Base-by-base conservation (phyloP, 2,797 vertebrate species). In the Melanotaenia parkinsoni region DNA sequence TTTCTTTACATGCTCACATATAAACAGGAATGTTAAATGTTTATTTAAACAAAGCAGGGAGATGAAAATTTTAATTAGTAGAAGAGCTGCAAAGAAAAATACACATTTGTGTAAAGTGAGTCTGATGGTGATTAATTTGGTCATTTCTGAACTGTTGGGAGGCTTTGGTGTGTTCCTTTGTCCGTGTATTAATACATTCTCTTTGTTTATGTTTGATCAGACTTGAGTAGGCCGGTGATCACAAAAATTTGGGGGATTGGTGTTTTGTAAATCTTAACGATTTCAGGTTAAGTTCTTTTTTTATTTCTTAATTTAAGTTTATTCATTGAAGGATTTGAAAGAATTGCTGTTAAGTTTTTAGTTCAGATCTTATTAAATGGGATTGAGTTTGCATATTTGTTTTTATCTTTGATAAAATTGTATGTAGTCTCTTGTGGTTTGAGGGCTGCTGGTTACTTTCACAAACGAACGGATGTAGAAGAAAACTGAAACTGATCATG, bases 381-480 rank as follows among this genome's bases (percentile, higher is more conserved):
- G 32, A 26, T 20, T 65, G 13, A 7, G 20, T 47, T 3, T 47
- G 20, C 37, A 38, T n/a, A 10, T 20, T 47, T 47, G 45, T 58
- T 54, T 67, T 33, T 11, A 33, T 30, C 28, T 70, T 20, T 0
- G 38, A 13, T 26, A 47, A 56, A 30, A 7, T 35, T 57, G 66
- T 37, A 67, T 38, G 16, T 2, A 62, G 20, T 30, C 22, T 32
- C 12, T 3, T 37, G 67, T 59, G 33, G 22, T 70, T 43, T 43
- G 14, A 14, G 26, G 58, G 18, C 20, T 54, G 38, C 35, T 62
- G 47, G 47, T 28, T 62, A 51, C 62, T 40, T 56, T 70, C 50
- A 61, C 47, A 60, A 70, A 51, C 53, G 38, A 61, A 32, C 26
- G 35, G 26, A 30, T 63, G 43, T 20, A 40, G 38, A n/a, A 26